Conservation (phyloP, 2,888 invertebrate species). For the Cheilosia urbana region DNA sequence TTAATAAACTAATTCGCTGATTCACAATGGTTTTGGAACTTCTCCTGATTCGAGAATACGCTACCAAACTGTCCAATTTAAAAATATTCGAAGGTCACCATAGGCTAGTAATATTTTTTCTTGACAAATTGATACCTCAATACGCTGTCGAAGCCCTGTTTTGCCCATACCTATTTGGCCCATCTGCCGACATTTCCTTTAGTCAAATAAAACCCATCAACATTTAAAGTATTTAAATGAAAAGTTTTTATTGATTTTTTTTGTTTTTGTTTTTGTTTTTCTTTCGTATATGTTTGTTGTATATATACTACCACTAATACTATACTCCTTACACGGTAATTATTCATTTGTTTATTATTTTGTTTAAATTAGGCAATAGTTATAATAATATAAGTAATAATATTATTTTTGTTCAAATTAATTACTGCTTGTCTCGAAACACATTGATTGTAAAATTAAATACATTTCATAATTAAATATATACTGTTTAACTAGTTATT, state of each 20-base stretch:
- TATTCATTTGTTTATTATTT: constrained; percentile 45
- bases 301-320: constrained; percentile 61
- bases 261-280: neutral
- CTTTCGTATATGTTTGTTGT: constrained; percentile 21
- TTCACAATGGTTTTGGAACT: too few species aligned
- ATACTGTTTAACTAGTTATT: constrained; percentile 63
- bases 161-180: too few species aligned
- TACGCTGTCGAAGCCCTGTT: too few species aligned
- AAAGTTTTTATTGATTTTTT: constrained; percentile 67
- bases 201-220: constrained; percentile 1
- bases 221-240: constrained; percentile 62
- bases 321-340: constrained; percentile 70
- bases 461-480: constrained; percentile 29
- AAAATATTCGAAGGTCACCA: too few species aligned
- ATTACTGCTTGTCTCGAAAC: constrained; percentile 49
- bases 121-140: too few species aligned
- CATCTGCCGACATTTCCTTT: too few species aligned
- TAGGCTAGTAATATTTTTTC: too few species aligned
- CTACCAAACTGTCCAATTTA: too few species aligned
- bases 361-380: constrained; percentile 1
- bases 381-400: constrained; percentile 28
- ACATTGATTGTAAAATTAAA: constrained; percentile 72
- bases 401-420: constrained; percentile 30
- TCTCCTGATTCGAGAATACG: too few species aligned
- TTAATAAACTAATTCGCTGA: too few species aligned